Base-by-base conservation (phyloP, 1,140 invertebrate species). In the Apis mellifera region DNA sequence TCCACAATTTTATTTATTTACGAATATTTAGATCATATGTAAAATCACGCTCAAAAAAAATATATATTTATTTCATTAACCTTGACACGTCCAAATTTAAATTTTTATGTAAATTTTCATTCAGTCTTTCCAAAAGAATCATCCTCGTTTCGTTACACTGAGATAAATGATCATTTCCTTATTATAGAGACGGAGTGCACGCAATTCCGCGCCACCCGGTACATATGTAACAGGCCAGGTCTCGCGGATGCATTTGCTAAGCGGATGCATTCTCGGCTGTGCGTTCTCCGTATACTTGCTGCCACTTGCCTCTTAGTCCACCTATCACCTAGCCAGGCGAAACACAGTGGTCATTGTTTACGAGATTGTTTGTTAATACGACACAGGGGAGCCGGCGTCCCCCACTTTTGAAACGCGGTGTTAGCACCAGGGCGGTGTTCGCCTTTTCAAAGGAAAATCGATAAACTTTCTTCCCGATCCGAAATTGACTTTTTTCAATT, bases 301-400 rank as follows among this genome's bases (percentile, higher is more conserved):
- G 57, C 55, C 71, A 87, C 85, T 86, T 79, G 85, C 76, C 73
- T 75, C 81, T 32, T 73, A 84, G 85, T 84, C 85, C 64, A 86
- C 77, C 78, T 87, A 86, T 87, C 82, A 81, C 69, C 85, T 84
- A 73, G 70, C 32, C 72, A 9, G 74, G 59, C 57, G 62, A 84
- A 80, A 87, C 85, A 87, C 85, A 83, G 82, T 85, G 76, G 86
- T 86, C 86, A 88, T 88, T 88, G 86, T 88, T 84, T 84, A 86
- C 70, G 82, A 84, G 82, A 84, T 84, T 84, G 81, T 82, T 82
- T 82, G 81, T 82, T 82, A 82, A 82, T 82, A 77, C 81, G 74
- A 78, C 26, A 57, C 65, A 48, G 65, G 57, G 55, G 68, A 70
- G 21, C 64, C 50, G 70, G 83, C 74, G 42, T 73, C 5, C 32